A percentile compares a stretch with the other conserved stretches of the same genome.
Evolutionary conservation across 1,140 invertebrate genomes (phyloP).

Genomic region (Lordiphosa collinella): DNA sequence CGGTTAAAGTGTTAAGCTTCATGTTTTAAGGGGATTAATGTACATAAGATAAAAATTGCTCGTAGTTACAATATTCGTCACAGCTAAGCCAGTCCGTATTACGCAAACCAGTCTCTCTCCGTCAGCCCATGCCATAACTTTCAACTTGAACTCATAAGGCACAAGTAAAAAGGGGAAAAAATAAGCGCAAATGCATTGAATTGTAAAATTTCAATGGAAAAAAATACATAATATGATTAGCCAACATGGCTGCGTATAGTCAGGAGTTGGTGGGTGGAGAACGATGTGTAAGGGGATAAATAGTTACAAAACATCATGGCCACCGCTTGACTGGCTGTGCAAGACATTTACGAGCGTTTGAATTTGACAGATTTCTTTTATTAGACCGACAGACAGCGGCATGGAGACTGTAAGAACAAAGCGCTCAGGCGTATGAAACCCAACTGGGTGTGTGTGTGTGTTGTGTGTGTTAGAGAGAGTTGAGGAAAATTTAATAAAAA

Average conservation of each 20-base stretch:
- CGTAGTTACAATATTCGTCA: too few relatives aligned
- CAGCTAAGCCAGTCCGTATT: too few relatives aligned
- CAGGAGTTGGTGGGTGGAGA: background rate
- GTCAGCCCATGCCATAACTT: background rate
- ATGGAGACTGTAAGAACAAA: slow-evolving; percentile 37
- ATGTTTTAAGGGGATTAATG: too few relatives aligned
- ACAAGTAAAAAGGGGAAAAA: background rate
- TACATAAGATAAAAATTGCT: too few relatives aligned
- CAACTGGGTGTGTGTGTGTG: slow-evolving; percentile 9
- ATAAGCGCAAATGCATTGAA: slow-evolving; percentile 45
- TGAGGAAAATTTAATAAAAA: slow-evolving; percentile 61
- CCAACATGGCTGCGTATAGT: slow-evolving; percentile 20
- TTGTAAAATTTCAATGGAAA: slow-evolving; percentile 57
- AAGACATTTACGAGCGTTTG: slow-evolving; percentile 75
- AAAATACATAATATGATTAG: slow-evolving; percentile 60
- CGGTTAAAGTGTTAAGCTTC: too few relatives aligned
- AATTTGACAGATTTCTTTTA: slow-evolving; percentile 78
- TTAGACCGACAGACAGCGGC: slow-evolving; percentile 63
- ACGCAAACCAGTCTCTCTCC: background rate
- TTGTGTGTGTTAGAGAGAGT: slow-evolving; percentile 3
- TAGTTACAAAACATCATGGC: slow-evolving; percentile 53
- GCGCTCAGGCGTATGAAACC: slow-evolving; percentile 55
- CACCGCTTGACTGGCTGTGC: slow-evolving; percentile 26
- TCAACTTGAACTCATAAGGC: background rate
- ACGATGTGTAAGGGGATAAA: slow-evolving; percentile 33